Base-by-base conservation (phyloP, 2,888 invertebrate species). In the Osmoderma eremita region DNA sequence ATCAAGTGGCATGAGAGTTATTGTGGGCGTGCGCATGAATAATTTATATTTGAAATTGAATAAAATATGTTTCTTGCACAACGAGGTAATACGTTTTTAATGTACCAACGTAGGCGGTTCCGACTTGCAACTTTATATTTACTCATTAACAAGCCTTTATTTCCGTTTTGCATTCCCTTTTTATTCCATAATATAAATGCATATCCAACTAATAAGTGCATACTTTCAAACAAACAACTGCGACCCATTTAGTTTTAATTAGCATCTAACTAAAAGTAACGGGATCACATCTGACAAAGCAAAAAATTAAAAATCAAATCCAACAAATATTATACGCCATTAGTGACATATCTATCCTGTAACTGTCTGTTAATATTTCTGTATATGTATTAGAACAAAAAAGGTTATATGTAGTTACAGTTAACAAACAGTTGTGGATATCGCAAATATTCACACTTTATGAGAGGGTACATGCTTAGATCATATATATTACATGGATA, bases 1-100 rank as follows among this genome's bases (percentile, higher is more conserved):
- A 70, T 69, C 70, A 66, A 69, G 64, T 65, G 68, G 65, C 50
- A 63, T 63, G 39, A 65, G 63, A 50, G 53, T 69, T 68, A 64
- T 69, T 67, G 69, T 71, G 67, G 72, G 71, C 71, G 72, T 69
- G 66, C 39, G 53, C 64, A 72, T 74, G 73, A 73, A 74, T 72
- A 71, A 73, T 73, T 67, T 70, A 73, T 73, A 65, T 62, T 65
- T 67, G 58, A 70, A 70, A 70, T 71, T 67, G 70, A 72, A 70
- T 69, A 71, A 72, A 72, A 69, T 65, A 62, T 67, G 67, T 67
- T 63, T 53, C 64, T 30, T 83, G 67, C 84, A 91, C 91, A 91
- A 91, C 80, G 93, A 93, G 30, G 18, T 45, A 61, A 48, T 45
- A 45, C 30, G 24, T 61, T 54, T 42, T 45, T 61, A 24, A 61